Conservation (phyloP, 1,140 invertebrate species). For the Thaumatotibia leucotreta region DNA sequence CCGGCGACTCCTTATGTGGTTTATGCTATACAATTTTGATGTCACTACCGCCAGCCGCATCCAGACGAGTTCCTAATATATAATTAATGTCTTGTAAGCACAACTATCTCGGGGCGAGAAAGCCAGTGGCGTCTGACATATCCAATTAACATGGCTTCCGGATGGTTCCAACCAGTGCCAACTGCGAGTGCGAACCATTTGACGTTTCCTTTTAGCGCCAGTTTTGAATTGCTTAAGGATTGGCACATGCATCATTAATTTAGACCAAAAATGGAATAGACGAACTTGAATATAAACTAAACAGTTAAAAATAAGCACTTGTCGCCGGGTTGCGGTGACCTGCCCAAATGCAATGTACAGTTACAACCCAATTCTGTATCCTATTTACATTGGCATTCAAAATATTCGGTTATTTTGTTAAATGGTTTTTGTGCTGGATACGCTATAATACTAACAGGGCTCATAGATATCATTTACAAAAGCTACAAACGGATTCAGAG, state of each 20-base stretch:
- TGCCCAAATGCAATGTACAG: too few species aligned
- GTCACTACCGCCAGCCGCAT: constrained; percentile 17
- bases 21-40: neutral
- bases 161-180: constrained; percentile 33
- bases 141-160: constrained; percentile 70
- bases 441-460: too few species aligned
- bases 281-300: neutral
- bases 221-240: constrained; percentile 16
- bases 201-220: constrained; percentile 22
- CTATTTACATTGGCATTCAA: too few species aligned
- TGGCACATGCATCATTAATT: neutral
- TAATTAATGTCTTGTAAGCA: constrained; percentile 63
- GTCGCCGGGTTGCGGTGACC: too few species aligned
- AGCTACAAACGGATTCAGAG: too few species aligned
- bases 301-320: too few species aligned
- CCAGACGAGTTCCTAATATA: constrained; percentile 43
- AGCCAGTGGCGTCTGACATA: constrained; percentile 68
- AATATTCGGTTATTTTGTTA: too few species aligned
- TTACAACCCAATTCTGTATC: too few species aligned
- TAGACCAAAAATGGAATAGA: neutral
- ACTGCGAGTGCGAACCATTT: constrained; percentile 25
- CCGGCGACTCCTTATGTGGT: too few species aligned
- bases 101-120: constrained; percentile 60
- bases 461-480: too few species aligned
- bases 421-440: too few species aligned